Conservation (phyloP, 53 echinoderm and acorn worm species). For the Henricia sp. region DNA sequence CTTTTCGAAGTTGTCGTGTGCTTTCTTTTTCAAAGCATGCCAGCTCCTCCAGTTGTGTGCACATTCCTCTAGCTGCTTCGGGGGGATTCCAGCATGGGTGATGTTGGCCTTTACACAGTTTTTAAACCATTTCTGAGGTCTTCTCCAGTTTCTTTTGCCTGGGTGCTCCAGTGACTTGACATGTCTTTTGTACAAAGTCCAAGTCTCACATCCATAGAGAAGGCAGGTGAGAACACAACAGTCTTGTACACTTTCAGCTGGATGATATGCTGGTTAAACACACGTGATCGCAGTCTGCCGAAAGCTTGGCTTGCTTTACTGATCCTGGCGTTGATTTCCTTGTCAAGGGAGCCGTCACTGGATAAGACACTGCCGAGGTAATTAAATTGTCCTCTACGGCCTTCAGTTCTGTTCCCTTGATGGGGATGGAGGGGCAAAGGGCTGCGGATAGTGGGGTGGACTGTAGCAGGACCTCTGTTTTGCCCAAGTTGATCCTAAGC, state of each 20-base stretch:
- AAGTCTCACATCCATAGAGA: constrained; percentile 36
- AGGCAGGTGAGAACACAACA: constrained; percentile 29
- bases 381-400: constrained; percentile 50
- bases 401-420: constrained; percentile 38
- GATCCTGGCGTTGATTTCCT: constrained; percentile 34
- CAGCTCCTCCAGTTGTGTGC: neutral
- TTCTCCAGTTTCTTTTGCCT: neutral
- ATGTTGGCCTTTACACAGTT: neutral
- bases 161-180: neutral
- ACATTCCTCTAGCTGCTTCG: neutral
- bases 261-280: constrained; percentile 19
- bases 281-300: neutral
- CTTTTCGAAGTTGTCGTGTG: constrained; percentile 8
- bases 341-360: constrained; percentile 32
- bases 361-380: constrained; percentile 62
- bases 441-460: neutral
- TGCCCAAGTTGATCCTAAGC: constrained; percentile 44
- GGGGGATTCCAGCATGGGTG: constrained; percentile 4
- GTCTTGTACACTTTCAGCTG: constrained; percentile 43
- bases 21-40: neutral
- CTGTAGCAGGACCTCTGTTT: constrained; percentile 52
- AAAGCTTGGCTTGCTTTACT: neutral
- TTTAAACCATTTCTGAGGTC: neutral
- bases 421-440: constrained; percentile 40
- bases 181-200: constrained; percentile 38